Evolutionary conservation across 2,113 vertebrate genomes (phyloP), one percentile per base, ranked within the genome.

Genomic region (Anguilla rostrata): DNA sequence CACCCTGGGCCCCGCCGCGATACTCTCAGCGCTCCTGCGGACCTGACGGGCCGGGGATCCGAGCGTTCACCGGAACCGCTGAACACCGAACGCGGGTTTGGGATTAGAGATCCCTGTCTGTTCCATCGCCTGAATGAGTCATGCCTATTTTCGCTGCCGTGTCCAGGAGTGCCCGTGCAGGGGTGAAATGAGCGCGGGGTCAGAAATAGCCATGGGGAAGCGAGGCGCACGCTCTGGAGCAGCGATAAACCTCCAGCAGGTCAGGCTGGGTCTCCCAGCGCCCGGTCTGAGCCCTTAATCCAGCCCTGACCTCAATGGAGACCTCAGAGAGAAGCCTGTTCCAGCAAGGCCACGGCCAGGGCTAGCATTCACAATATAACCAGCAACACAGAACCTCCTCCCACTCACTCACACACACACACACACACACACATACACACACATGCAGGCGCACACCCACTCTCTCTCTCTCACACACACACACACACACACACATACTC

Each of bases 401-500:
- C 57, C 57, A 18, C 15, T 14, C 57, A 60, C 57, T 14, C 18
- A 60, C 15, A 14, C 57, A 3, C 57, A 14, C 57, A 3, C 57
- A 60, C 14, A 60, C 56, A 60, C 14, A 60, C 57, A 60, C 57
- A 60, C 57, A 60, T 14, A 15, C 18, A 15, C 57, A 60, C 57
- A 60, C 18, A 3, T 3, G 15, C 18, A 20, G 7, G 2, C 57
- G 91, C 88, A 88, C 87, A 89, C 83, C 90, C 91, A 90, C n/a
- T n/a, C n/a, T n/a, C n/a, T n/a, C n/a, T n/a, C n/a, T n/a, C n/a
- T n/a, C n/a, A n/a, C 91, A 83, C 87, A 90, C 84, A 87, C 88
- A 87, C 84, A 86, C 91, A 89, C 89, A 87, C 84, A 87, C 79
- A 34, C 87, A 83, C 71, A n/a, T 60, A 82, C 84, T 81, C 90